Conservation (phyloP, 2,113 vertebrate species). For the Oreocharis arfaki region DNA sequence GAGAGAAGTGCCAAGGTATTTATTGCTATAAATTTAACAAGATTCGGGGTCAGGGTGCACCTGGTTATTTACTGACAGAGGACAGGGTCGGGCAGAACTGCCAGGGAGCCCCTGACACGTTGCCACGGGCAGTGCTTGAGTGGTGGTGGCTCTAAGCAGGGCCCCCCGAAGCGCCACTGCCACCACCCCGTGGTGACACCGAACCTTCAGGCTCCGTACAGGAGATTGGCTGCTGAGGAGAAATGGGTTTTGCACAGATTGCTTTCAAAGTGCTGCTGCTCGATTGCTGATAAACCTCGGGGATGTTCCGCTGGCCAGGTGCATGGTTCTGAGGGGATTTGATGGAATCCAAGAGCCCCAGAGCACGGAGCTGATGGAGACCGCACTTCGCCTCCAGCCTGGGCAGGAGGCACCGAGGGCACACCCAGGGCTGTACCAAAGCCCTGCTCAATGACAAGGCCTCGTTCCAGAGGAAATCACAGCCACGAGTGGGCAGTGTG, state of each 20-base stretch:
- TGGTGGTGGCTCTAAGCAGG: neutral
- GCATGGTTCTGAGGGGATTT: neutral
- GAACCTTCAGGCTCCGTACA: neutral
- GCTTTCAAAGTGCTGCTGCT: neutral
- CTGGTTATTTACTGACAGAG: neutral
- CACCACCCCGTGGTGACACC: too few relatives aligned
- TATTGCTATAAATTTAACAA: neutral
- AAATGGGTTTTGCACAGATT: neutral
- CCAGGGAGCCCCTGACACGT: accelerated
- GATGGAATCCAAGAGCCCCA: neutral
- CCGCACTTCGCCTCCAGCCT: neutral
- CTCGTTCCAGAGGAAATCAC: neutral
- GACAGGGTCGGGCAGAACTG: neutral
- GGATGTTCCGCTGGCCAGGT: neutral
- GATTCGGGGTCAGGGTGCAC: neutral
- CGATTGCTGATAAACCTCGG: neutral
- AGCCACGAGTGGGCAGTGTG: accelerated
- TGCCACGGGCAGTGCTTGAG: neutral
- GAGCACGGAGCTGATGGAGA: accelerated
- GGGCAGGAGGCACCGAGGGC: neutral
- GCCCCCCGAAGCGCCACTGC: neutral
- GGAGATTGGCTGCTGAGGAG: neutral
- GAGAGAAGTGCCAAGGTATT: neutral
- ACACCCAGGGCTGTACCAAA: neutral
- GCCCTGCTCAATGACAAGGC: neutral